phyloP scores from a whole-genome alignment of 2,888 invertebrate species.

The Nymphalis polychloros region DNA sequence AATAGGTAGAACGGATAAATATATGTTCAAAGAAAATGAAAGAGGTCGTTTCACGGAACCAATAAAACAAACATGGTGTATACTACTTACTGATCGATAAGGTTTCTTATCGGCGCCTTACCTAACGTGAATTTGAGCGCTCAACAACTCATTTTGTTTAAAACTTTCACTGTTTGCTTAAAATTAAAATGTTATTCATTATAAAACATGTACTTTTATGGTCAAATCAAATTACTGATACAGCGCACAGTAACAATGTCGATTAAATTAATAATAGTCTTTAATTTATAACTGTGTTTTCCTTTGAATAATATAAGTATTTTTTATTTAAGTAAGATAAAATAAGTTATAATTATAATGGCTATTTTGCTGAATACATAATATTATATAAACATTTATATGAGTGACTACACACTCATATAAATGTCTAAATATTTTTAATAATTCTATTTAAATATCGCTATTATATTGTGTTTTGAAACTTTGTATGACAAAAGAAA shows the following conservation, averaged over 20 bases:
- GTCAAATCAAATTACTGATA: background rate
- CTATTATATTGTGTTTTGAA: too few species aligned
- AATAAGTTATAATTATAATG: too few species aligned
- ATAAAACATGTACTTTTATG: background rate
- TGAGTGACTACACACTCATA: too few species aligned
- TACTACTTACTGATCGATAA: conserved; percentile 45
- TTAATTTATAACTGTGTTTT: conserved; percentile 47
- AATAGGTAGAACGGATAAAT: background rate
- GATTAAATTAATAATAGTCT: conserved; percentile 39
- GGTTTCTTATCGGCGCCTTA: conserved; percentile 57
- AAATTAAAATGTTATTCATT: conserved; percentile 12
- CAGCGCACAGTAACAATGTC: conserved; percentile 27
- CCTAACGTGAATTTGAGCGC: conserved; percentile 57
- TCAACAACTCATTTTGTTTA: conserved; percentile 43
- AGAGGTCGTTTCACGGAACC: conserved; percentile 34
- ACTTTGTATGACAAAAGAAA: too few species aligned
- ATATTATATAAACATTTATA: too few species aligned
- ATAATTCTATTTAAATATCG: too few species aligned
- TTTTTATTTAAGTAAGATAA: conserved; percentile 11
- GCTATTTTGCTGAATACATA: too few species aligned
- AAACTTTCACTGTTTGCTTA: conserved; percentile 8
- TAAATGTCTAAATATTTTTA: too few species aligned
- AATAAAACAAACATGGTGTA: conserved; percentile 41
- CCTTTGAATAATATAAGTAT: conserved; percentile 50
- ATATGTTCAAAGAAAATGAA: conserved; percentile 10